Evolutionary conservation across 2,113 vertebrate genomes (phyloP).

Genomic region (Oxygymnocypris stewartii): DNA sequence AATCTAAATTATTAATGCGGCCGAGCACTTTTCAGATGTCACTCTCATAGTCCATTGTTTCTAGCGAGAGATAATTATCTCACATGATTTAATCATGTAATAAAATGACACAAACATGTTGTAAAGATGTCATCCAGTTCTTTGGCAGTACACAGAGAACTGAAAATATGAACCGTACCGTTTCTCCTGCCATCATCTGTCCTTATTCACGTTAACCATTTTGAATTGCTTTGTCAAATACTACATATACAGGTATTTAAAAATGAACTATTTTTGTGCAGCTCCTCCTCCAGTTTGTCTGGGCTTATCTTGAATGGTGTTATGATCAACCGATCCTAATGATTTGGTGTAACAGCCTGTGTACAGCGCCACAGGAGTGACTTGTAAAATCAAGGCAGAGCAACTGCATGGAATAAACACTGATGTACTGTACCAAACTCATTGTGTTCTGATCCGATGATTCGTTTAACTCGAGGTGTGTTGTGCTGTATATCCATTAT

Average conservation of each 20-base stretch:
- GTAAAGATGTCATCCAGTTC: neutral
- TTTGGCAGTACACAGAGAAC: neutral
- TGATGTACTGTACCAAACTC: conserved; percentile 82
- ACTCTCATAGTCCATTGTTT: too few species aligned
- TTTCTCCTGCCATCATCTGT: conserved; percentile 47
- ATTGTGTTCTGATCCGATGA: neutral
- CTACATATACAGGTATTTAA: conserved; percentile 46
- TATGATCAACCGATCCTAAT: conserved; percentile 75
- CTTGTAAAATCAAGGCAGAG: conserved; percentile 86
- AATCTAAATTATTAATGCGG: too few species aligned
- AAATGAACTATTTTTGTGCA: conserved; percentile 66
- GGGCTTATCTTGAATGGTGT: conserved; percentile 67
- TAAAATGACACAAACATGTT: neutral
- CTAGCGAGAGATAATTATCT: neutral
- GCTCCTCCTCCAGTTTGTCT: conserved; percentile 40
- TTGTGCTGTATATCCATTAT: neutral
- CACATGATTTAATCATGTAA: neutral
- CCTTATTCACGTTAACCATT: conserved; percentile 24
- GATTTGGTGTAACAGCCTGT: conserved; percentile 77
- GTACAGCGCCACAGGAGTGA: conserved; percentile 82
- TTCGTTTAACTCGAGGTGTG: neutral
- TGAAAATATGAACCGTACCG: neutral
- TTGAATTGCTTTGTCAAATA: conserved; percentile 23
- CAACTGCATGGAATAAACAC: conserved; percentile 96
- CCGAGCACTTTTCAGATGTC: too few species aligned